Evolutionary conservation across 1,140 invertebrate genomes (phyloP), one percentile per base, ranked within the genome.

Genomic region (Ooceraea biroi): DNA sequence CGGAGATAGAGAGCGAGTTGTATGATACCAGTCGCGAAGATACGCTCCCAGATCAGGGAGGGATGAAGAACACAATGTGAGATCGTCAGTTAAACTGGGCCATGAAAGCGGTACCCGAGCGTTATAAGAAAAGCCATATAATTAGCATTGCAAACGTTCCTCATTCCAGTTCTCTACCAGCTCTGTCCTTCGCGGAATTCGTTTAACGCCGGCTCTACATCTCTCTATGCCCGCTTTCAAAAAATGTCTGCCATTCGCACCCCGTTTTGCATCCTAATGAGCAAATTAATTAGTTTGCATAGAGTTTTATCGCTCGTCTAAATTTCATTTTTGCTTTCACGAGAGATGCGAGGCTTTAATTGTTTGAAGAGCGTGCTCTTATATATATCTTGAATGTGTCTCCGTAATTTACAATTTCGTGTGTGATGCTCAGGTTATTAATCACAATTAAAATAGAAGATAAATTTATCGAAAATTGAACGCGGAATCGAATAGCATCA

Each of bases 91-190:
- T 80, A 57, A 80, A 80, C 76, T 69, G 65, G 82, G 74, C 50
- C 82, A 66, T 78, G 41, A 83, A 83, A 83, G 52, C 73, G 73
- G 50, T 83, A 66, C 48, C 25, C 46, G 72, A 78, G 50, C 22
- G 72, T 83, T 66, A 57, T 78, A 83, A 83, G 82, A 83, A 83
- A 78, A 65, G 58, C 46, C 57, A 61, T 84, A 71, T 48, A 84
- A 84, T 84, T 80, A 84, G 83, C 83, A 84, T 84, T 71, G 57
- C 77, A 69, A 82, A 72, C 83, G 52, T 68, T 48, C 57, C 22
- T 63, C 19, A 17, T 50, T 72, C 52, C 50, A 36, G 3, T 48
- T 63, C 66, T 60, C 55, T 61, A 22, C 25, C 22, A 25, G 58
- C 60, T 63, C 30, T 44, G 12, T 65, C 50, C 48, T n/a, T 65